Base-by-base conservation (phyloP, 2,888 invertebrate genomes). In the Apantesis nais region DNA sequence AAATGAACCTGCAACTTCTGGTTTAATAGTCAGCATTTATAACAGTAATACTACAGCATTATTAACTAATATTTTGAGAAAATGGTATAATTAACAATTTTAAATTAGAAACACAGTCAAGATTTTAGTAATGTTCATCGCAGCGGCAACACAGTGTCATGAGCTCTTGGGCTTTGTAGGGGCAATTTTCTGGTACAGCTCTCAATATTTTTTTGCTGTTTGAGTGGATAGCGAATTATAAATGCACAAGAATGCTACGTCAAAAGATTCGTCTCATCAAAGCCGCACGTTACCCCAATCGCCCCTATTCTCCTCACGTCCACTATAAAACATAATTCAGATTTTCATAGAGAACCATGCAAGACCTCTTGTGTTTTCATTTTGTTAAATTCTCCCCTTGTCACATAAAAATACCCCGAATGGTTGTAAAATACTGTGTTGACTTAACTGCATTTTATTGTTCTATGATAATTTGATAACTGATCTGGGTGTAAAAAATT, bases 271-370 rank as follows among this genome's bases (percentile, higher is more conserved):
- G 83, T 70, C 85, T 25, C 76, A 84, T 74, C 67, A 66, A 86
- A 74, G 62, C 87, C 68, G 89, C 83, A 88, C 81, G 25, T 78
- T 68, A 75, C 72, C 77, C 77, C 79, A 85, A 84, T 83, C 85
- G 85, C 86, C 85, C 85, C 88, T 90, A 94, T 94, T 93, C 94
- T 75, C 84, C 84, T 86, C 94, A 93, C 94, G 94, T 94, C 89
- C 90, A 89, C 91, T 90, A 92, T 94, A 93, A 94, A 93, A 93
- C 92, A 93, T 93, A 93, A 92, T 90, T 91, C 90, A 85, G 93
- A 93, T 93, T 94, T 94, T 92, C 92, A 92, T 93, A 90, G 88
- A 88, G 90, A 90, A 41, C 75, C 81, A 79, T 82, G 79, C 81
- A 81, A 81, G 83, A 75, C 72, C 74, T 79, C 87, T 88, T 88